phyloP scores from a whole-genome alignment of 2,797 vertebrate genomes.

The Alcedo atthis region DNA sequence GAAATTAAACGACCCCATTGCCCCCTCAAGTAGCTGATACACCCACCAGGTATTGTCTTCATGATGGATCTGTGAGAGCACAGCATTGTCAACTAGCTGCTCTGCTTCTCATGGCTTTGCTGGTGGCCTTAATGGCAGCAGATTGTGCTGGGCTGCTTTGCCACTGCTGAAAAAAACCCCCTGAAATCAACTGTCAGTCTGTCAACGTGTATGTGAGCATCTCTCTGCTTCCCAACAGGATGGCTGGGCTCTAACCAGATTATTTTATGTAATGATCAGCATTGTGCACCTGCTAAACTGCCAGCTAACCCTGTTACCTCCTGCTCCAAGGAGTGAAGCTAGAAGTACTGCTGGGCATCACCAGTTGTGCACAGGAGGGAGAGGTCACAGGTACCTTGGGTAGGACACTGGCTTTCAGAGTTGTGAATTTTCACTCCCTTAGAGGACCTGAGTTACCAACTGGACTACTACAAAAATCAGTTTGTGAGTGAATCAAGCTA shows the following conservation, averaged over 20 bases:
- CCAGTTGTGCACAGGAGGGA: background rate
- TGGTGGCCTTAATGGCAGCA: background rate
- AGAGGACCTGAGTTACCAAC: background rate
- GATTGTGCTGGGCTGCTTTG: background rate
- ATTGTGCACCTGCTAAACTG: background rate
- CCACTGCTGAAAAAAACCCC: background rate
- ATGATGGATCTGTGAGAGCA: accelerated
- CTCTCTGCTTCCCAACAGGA: background rate
- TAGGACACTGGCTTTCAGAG: background rate
- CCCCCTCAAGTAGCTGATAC: background rate
- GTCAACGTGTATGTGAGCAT: background rate
- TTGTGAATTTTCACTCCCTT: background rate
- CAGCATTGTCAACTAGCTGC: background rate
- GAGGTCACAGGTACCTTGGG: background rate
- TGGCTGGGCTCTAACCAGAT: background rate
- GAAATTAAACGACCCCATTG: background rate
- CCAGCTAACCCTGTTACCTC: background rate
- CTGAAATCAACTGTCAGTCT: background rate
- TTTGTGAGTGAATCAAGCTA: background rate
- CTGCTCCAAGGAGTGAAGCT: background rate
- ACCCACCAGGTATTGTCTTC: background rate
- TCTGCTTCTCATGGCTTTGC: background rate
- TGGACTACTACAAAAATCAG: background rate
- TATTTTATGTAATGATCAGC: background rate
- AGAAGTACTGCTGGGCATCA: background rate